A percentile compares a stretch with the other conserved stretches of the same genome.
These are phyloP conservation scores for Xyrichtys novacula DNA, from an alignment of 2,797 vertebrate species.

Conservation along the genomic window DNA sequence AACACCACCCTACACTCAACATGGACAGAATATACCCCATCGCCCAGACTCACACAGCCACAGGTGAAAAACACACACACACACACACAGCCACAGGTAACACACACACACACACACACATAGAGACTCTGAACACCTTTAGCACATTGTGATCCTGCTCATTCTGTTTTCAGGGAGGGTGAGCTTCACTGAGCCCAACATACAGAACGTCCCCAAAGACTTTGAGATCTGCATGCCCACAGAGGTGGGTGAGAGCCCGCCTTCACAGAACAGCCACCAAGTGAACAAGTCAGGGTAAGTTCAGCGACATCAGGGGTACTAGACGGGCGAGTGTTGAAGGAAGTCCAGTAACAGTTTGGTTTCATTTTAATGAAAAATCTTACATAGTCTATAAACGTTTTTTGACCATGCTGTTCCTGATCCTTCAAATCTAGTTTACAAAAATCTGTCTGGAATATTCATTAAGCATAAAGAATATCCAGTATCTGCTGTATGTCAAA, in stretches of 20 bases:
- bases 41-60: conserved; percentile 94
- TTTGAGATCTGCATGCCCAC: conserved; percentile 95
- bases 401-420: no score
- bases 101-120: no score
- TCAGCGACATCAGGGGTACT: not conserved
- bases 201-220: conserved; percentile 97
- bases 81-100: not conserved
- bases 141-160: conserved; percentile 5
- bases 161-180: conserved; percentile 87
- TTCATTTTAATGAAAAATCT: no score
- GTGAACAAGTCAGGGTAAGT: conserved; percentile 66
- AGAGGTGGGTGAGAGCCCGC: conserved; percentile 89
- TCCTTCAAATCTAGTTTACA: no score
- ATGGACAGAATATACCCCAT: conserved; percentile 96
- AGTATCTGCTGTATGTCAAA: no score
- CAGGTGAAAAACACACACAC: conserved; percentile 82
- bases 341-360: no score
- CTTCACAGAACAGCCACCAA: conserved; percentile 76
- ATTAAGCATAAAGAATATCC: no score
- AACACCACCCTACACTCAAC: conserved; percentile 83
- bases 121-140: no score
- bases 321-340: not conserved
- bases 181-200: conserved; percentile 95
- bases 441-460: no score
- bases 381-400: no score